These are phyloP conservation scores for Otis tarda DNA, from an alignment of 2,113 vertebrate species.

Conservation along the genomic window DNA sequence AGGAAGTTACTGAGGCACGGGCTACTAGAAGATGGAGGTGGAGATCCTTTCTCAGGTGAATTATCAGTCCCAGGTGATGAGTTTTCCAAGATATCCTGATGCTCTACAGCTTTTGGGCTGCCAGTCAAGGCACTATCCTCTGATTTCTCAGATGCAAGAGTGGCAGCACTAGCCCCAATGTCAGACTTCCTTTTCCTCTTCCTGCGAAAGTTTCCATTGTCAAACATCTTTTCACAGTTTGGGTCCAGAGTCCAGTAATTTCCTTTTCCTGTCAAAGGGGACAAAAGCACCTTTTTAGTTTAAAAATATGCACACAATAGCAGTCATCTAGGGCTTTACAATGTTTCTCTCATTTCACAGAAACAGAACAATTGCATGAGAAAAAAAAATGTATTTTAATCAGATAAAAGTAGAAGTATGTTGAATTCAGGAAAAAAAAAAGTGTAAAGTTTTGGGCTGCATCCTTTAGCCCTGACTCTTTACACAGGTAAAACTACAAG, in stretches of 20 bases:
- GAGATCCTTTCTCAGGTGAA: conserved; percentile 81
- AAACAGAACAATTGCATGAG: background rate
- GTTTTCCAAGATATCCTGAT: conserved; percentile 79
- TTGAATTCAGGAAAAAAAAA: background rate
- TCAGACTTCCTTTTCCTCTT: conserved; percentile 98
- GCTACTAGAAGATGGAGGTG: conserved; percentile 72
- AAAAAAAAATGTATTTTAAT: background rate
- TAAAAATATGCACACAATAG: background rate
- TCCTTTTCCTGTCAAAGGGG: conserved; percentile 86
- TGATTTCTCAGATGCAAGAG: conserved; percentile 76
- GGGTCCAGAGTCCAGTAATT: conserved; percentile 99
- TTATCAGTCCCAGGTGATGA: conserved; percentile 55
- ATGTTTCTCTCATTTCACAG: background rate
- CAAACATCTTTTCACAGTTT: conserved; percentile 99
- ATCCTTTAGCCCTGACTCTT: background rate
- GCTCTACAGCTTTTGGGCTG: conserved; percentile 74
- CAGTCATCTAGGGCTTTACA: background rate
- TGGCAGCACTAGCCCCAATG: conserved; percentile 58
- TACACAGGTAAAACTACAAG: background rate
- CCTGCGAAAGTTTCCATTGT: conserved; percentile 98
- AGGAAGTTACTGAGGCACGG: conserved; percentile 91
- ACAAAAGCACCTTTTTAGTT: background rate
- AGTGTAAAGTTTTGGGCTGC: background rate
- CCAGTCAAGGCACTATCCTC: conserved; percentile 74
- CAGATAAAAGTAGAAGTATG: background rate